Base-by-base conservation (phyloP, 2,113 vertebrate genomes). In the Petromus typicus region DNA sequence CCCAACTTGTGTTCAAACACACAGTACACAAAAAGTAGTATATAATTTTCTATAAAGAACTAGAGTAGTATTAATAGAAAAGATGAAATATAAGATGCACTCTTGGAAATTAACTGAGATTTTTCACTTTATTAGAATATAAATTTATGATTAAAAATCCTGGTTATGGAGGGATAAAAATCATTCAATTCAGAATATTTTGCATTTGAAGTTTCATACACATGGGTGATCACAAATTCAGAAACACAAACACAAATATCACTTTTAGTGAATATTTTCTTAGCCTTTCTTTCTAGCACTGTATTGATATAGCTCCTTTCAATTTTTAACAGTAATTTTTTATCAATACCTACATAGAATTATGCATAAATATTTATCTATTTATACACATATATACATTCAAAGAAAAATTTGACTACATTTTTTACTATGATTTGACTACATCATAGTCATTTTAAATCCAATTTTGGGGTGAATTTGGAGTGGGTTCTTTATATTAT, bases 171-270 rank as follows among this genome's bases (percentile, higher is more conserved):
- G 34, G 6, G 2, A 37, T 86, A 54, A 43, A 2, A 91, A 89
- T 48, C 78, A 63, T 64, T 90, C 76, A 59, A 88, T 91, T 81
- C 32, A 54, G n/a, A 83, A 48, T 75, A 89, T 66, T 91, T 82
- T 43, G 18, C 16, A 69, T 30, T 40, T 51, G n/a, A 89, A 22
- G 45, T 57, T 32, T 16, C 64, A 59, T 57, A 34, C 0, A 79
- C 0, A 34, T 7, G 6, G 1, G 37, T 10, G 66, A 3, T 75
- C 13, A 34, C 4, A 64, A 66, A 93, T 66, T 48, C 32, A 57
- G 8, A 51, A 51, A 51, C 48, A 51, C 48, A 51, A 51, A 51
- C 7, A 78, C 5, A 91, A 43, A 27, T 4, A 45, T 5, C 11
- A 83, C 34, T 40, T 1, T 84, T 20, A 71, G 23, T 22, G 23